phyloP scores from a whole-genome alignment of 2,888 invertebrate species.

The Sicus ferrugineus region DNA sequence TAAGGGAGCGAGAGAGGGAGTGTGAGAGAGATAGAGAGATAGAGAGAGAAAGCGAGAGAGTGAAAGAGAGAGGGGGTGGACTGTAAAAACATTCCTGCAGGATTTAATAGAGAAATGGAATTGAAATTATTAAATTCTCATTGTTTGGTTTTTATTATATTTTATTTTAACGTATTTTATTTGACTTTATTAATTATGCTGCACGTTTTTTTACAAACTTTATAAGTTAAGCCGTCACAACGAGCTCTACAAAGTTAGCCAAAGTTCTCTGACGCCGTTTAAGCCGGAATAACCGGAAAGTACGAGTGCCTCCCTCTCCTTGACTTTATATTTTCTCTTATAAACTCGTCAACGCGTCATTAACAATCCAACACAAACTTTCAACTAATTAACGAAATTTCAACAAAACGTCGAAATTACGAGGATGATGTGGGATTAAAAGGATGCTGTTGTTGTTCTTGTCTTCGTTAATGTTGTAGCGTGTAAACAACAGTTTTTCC shows the following conservation, averaged over 20 bases:
- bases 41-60: too few species aligned
- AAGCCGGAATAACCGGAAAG: background rate
- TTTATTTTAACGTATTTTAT: too few species aligned
- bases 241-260: background rate
- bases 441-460: constrained; percentile 28
- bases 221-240: background rate
- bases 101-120: too few species aligned
- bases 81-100: too few species aligned
- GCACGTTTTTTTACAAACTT: background rate
- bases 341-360: constrained; percentile 49
- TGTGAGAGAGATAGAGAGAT: too few species aligned
- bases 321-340: background rate
- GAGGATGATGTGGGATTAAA: constrained; percentile 30
- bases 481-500: constrained; percentile 52
- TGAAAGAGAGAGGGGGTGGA: too few species aligned
- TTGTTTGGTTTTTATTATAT: too few species aligned
- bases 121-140: too few species aligned
- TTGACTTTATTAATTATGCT: too few species aligned
- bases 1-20: too few species aligned
- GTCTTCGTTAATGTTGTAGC: background rate
- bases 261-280: background rate
- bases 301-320: background rate
- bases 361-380: constrained; percentile 59
- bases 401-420: constrained; percentile 56
- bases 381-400: constrained; percentile 64